phyloP scores from a whole-genome alignment of 2,888 invertebrate species.

The Sylvicola cinctus region DNA sequence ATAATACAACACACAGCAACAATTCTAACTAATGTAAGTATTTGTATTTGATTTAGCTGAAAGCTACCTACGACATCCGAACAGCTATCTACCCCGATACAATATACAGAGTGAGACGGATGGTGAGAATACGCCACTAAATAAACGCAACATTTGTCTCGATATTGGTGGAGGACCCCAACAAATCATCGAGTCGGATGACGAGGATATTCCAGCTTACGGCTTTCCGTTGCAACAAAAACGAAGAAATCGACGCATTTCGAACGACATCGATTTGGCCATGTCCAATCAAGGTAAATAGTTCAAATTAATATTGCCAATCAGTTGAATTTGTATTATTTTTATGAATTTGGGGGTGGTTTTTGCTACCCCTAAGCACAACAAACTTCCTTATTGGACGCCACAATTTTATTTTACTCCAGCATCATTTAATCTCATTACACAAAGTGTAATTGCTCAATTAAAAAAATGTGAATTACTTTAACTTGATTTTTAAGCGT shows the following conservation, averaged over 20 bases:
- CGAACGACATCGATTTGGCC: constrained; percentile 11
- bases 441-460: background rate
- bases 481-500: too few species aligned
- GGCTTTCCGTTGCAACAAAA: constrained; percentile 25
- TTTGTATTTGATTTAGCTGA: constrained; percentile 27
- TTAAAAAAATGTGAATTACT: background rate
- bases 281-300: constrained; percentile 12
- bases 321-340: too few species aligned
- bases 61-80: constrained; percentile 62
- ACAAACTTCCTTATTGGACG: background rate
- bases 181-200: constrained; percentile 23
- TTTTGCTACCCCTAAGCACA: background rate
- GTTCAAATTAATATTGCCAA: background rate
- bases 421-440: background rate
- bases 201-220: constrained; percentile 25
- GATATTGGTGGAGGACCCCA: constrained; percentile 7
- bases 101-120: constrained; percentile 46
- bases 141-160: constrained; percentile 11
- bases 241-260: constrained; percentile 22
- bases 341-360: too few species aligned
- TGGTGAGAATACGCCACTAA: constrained; percentile 26
- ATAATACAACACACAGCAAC: background rate
- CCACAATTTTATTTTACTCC: background rate
- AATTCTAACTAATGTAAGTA: too few species aligned
- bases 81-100: constrained; percentile 56